Evolutionary conservation across 2,888 invertebrate genomes (phyloP).

Genomic region (Calliopum simillimum): DNA sequence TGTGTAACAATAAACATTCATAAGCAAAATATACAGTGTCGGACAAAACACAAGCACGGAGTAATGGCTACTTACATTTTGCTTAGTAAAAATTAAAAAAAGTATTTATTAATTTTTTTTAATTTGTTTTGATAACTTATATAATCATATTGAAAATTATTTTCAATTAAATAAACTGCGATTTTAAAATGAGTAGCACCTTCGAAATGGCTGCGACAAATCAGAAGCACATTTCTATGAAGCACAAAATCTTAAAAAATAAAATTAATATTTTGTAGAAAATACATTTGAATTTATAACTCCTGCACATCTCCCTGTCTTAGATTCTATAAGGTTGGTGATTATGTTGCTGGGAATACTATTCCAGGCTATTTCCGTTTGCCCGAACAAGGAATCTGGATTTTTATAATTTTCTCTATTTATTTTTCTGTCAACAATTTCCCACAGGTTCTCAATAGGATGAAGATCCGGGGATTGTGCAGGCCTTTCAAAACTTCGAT

Average conservation of each 20-base stretch:
- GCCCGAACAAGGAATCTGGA: neutral
- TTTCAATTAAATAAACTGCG: too few relatives aligned
- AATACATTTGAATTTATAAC: neutral
- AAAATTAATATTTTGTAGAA: neutral
- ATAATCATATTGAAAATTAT: too few relatives aligned
- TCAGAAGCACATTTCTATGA: too few relatives aligned
- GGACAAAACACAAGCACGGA: too few relatives aligned
- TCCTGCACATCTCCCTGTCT: neutral
- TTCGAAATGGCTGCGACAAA: too few relatives aligned
- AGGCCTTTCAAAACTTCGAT: constrained; percentile 39
- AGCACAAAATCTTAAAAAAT: neutral
- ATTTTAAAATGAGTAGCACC: too few relatives aligned
- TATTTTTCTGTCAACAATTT: constrained; percentile 23
- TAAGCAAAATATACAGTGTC: too few relatives aligned
- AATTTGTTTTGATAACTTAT: too few relatives aligned
- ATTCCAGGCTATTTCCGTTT: neutral
- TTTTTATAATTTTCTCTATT: constrained; percentile 25
- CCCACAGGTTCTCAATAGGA: constrained; percentile 41
- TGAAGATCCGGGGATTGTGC: constrained; percentile 43
- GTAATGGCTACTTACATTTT: too few relatives aligned
- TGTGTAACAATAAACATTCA: too few relatives aligned
- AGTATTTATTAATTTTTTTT: neutral
- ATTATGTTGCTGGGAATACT: neutral
- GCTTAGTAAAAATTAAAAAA: neutral
- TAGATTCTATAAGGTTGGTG: neutral